Percentiles rank a stretch among this genome's conserved stretches.
phyloP scores from a whole-genome alignment of 1,140 invertebrate genomes.

The Phymorhynchus buccinoides region DNA sequence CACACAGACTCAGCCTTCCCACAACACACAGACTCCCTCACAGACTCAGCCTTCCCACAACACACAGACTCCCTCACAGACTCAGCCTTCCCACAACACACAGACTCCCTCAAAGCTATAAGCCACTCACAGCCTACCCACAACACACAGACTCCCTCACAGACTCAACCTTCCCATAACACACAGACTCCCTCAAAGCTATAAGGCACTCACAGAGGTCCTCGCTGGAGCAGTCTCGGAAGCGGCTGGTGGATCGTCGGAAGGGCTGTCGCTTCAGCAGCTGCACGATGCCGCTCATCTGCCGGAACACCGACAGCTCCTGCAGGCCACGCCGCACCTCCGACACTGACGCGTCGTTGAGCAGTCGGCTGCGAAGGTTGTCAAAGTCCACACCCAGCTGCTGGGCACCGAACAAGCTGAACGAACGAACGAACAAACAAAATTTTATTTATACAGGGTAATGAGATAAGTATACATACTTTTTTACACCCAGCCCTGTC shows the following conservation, averaged over 20 bases:
- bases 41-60: neutral
- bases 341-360: slow-evolving; percentile 51
- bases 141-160: neutral
- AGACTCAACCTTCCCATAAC: neutral
- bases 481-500: no score
- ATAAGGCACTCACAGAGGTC: slow-evolving; percentile 55
- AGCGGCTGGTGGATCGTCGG: slow-evolving; percentile 54
- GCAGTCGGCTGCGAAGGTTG: slow-evolving; percentile 60
- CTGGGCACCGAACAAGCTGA: slow-evolving; percentile 67
- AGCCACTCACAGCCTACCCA: slow-evolving; percentile 56
- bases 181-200: slow-evolving; percentile 8
- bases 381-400: slow-evolving; percentile 68
- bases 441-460: no score
- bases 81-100: neutral
- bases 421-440: no score
- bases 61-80: neutral
- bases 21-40: neutral
- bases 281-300: slow-evolving; percentile 63
- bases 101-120: neutral
- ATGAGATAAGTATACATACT: no score
- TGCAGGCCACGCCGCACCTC: slow-evolving; percentile 65
- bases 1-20: no score
- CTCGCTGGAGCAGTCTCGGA: slow-evolving; percentile 58
- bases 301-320: slow-evolving; percentile 63
- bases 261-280: slow-evolving; percentile 66